Base-by-base conservation (phyloP, 2,888 invertebrate genomes). In the Netelia inedita region DNA sequence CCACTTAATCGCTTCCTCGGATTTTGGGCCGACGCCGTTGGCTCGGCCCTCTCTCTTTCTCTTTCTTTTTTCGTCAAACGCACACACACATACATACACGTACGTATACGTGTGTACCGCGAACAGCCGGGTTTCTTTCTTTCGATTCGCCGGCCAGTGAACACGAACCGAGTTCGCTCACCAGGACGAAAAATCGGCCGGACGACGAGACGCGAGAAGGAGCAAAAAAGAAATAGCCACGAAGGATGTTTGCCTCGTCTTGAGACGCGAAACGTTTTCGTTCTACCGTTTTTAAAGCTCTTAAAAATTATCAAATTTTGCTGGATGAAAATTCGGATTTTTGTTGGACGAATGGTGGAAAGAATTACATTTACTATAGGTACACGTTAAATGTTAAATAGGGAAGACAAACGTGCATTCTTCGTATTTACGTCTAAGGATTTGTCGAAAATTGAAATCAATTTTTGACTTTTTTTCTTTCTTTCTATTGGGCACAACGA, bases 1-100 rank as follows among this genome's bases (percentile, higher is more conserved):
- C 91, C 89, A 88, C 87, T 90, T 90, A 90, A 91, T 91, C 91
- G 90, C 90, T 91, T 89, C 89, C 88, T 89, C 86, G 89, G 91
- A 90, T 90, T 89, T 88, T 78, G 71, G 80, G 86, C 79, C 76
- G 75, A 65, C 28, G 66, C 66, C 82, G 86, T 65, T 84, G 72
- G 79, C 85, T 86, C 80, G 85, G 88, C 75, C 76, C 57, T 23
- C 69, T 28, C 74, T 53, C 50, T 69, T 46, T 21, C 59, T 57
- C 43, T 28, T 1, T 50, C 46, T 57, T 59, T 55, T 14, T 23
- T 21, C 57, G 21, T 21, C 57, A 19, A 5, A 35, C 57, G n/a
- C 35, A 16, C 71, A 72, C 35, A 16, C 71, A 72, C 57, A 72
- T 19, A 57, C 65, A 9, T 10, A 16, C 19, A 57, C 65, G 10